Conservation (phyloP, 2,113 vertebrate genomes). For the Elanoides forficatus region DNA sequence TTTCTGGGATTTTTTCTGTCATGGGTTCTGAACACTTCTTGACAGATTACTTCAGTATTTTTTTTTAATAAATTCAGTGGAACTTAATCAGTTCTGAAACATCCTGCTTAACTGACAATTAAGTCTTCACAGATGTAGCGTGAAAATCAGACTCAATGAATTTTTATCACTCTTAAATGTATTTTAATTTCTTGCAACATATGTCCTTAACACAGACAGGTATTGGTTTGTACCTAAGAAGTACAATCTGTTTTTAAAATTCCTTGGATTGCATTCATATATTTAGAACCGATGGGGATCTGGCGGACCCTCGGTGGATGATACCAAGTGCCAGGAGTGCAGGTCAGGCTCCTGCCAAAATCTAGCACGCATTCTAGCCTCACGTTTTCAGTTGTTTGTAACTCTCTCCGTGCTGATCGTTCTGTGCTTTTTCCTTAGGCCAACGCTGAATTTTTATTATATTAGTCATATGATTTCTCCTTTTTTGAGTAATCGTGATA, state of each 20-base stretch:
- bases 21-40: neutral
- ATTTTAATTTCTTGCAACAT: conserved; percentile 31
- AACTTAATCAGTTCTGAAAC: conserved; percentile 14
- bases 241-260: conserved; percentile 19
- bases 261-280: neutral
- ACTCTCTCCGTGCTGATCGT: neutral
- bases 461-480: neutral
- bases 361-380: neutral
- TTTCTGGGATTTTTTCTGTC: conserved; percentile 13
- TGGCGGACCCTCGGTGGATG: neutral
- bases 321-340: neutral
- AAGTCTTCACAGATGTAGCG: conserved; percentile 6
- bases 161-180: conserved; percentile 33
- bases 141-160: conserved; percentile 7
- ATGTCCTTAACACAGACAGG: neutral
- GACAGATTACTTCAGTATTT: neutral
- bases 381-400: neutral
- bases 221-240: conserved; percentile 18
- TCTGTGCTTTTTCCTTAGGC: neutral
- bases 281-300: conserved; percentile 2
- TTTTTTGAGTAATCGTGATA: neutral
- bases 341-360: neutral
- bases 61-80: conserved; percentile 7
- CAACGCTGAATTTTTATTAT: neutral
- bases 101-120: conserved; percentile 30